Evolutionary conservation across 2,797 vertebrate genomes (phyloP).

Genomic region (Antennarius maculatus): DNA sequence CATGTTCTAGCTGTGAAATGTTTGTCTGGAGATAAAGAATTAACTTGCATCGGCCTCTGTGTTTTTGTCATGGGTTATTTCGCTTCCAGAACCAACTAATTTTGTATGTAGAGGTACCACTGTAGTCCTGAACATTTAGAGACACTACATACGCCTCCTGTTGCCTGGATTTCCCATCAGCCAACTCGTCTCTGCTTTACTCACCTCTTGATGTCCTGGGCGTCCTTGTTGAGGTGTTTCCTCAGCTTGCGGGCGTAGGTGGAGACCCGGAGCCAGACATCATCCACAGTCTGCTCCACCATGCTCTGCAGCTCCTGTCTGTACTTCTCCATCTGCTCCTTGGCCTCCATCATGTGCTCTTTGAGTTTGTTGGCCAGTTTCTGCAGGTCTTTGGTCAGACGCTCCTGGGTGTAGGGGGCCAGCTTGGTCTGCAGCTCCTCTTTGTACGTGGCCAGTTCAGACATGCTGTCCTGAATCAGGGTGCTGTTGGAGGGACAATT

Average conservation of each 20-base stretch:
- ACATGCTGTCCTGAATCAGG: slow-evolving; percentile 82
- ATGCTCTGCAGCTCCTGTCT: slow-evolving; percentile 75
- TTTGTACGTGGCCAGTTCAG: slow-evolving; percentile 76
- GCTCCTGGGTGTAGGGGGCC: slow-evolving; percentile 71
- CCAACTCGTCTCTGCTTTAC: slow-evolving; percentile 12
- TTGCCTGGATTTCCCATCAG: slow-evolving; percentile 1
- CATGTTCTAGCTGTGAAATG: too few relatives aligned
- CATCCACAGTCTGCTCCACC: slow-evolving; percentile 80
- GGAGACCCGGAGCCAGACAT: slow-evolving; percentile 63
- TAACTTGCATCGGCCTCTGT: too few relatives aligned
- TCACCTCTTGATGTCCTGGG: slow-evolving; percentile 80
- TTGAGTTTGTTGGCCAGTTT: slow-evolving; percentile 62
- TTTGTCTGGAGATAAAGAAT: too few relatives aligned
- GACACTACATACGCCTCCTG: neutral
- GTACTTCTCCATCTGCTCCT: slow-evolving; percentile 75
- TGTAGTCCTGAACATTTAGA: neutral
- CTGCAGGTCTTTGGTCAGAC: slow-evolving; percentile 74
- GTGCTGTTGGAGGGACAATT: slow-evolving; percentile 54
- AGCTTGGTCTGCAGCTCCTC: slow-evolving; percentile 76
- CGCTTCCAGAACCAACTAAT: too few relatives aligned
- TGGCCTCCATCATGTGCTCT: slow-evolving; percentile 73
- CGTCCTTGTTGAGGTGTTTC: slow-evolving; percentile 84
- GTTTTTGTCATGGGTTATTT: too few relatives aligned
- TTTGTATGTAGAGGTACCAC: too few relatives aligned
- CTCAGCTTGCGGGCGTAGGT: slow-evolving; percentile 82